These are phyloP conservation scores for Pseudotriccus pelzelni DNA, from an alignment of 2,797 vertebrate species.

Conservation along the genomic window DNA sequence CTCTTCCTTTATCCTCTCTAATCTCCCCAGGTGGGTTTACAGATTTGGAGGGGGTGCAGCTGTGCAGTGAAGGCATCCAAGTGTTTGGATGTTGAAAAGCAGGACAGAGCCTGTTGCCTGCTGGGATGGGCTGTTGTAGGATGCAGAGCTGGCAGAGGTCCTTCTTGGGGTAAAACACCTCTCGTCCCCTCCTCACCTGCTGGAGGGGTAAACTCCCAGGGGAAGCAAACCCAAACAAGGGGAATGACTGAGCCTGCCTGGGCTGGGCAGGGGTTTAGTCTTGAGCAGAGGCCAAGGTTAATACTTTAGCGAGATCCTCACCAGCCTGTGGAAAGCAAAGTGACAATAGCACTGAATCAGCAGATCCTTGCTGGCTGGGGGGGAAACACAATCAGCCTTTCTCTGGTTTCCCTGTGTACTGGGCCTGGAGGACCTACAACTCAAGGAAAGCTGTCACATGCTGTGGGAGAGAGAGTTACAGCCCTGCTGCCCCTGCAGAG, in stretches of 20 bases:
- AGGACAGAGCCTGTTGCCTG: background rate
- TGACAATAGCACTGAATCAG: background rate
- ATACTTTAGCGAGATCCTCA: background rate
- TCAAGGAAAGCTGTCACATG: background rate
- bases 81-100: background rate
- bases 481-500: background rate
- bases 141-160: background rate
- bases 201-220: background rate
- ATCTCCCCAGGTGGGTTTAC: background rate
- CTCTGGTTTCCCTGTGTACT: background rate
- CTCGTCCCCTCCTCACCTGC: background rate
- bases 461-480: background rate
- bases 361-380: background rate
- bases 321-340: background rate
- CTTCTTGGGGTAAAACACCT: background rate
- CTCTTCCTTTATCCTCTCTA: background rate
- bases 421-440: background rate
- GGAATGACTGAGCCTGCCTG: background rate
- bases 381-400: background rate
- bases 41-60: background rate
- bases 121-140: background rate
- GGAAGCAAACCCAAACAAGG: background rate
- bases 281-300: background rate
- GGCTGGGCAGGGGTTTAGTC: background rate
- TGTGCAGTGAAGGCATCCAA: fast-evolving